Evolutionary conservation across 2,113 vertebrate species (phyloP), one percentile per base, ranked within the genome.

Genomic region (Podilymbus podiceps): DNA sequence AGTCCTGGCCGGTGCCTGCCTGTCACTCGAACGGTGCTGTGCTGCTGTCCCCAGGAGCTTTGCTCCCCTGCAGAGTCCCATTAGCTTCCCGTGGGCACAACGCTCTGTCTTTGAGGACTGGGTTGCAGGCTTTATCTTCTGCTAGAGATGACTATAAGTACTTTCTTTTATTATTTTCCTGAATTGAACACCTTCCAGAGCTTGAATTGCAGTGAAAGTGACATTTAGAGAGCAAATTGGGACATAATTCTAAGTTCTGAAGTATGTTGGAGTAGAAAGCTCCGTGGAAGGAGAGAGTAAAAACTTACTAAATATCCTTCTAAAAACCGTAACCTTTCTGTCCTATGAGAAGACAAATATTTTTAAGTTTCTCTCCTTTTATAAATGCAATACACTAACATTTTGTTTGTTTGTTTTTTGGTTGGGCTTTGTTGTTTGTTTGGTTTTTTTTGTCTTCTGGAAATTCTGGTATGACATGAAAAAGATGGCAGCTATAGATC

Each of bases 121-220:
- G 0, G 35, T 33, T 53, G 55, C 56, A 20, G 56, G 33, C 49
- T 58, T 60, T 6, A 4, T 71, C 28, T 28, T 44, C 62, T 75
- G 63, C 44, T 40, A 24, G 67, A 72, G 75, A 33, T 42, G 44
- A 76, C 66, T 42, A 0, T 3, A 9, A 90, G 62, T 49, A 25
- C 68, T 84, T 82, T 15, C 46, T 56, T 76, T 33, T 27, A 42
- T 85, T 56, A 25, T 88, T 89, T 79, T 27, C 59, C 86, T 30
- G 76, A 56, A 5, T 66, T 96, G 95, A 95, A 95, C 27, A n/a
- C 50, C 59, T 69, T 88, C 84, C 95, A 94, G 92, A 0, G 9
- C 76, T 89, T 38, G 63, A 90, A 86, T 96, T 96, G 95, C 91
- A 86, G 91, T 19, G 95, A 76, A 89, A 95, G 28, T 96, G 91